Percentiles rank a stretch among this genome's conserved stretches.
These are phyloP conservation scores for Notolabrus celidotus DNA, from an alignment of 2,797 vertebrate species.

Conservation along the genomic window DNA sequence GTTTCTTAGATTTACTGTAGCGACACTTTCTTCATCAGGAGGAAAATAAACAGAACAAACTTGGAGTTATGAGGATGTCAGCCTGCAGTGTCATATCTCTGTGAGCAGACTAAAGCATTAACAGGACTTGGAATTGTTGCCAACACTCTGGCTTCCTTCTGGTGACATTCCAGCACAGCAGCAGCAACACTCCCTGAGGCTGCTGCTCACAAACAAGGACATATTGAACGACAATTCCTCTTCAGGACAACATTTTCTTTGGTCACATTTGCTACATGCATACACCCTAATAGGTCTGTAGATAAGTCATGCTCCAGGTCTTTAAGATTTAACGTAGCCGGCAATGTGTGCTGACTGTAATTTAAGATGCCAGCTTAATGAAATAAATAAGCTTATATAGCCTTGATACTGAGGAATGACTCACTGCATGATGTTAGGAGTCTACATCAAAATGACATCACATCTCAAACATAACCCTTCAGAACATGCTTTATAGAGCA, in stretches of 20 bases:
- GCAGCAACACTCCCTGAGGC: constrained; percentile 11
- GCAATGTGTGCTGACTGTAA: neutral
- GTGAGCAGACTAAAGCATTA: constrained; percentile 31
- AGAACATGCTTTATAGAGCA: no score
- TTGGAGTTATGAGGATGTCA: constrained; percentile 17
- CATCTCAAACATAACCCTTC: no score
- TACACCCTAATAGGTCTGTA: neutral
- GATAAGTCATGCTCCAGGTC: neutral
- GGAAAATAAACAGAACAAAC: neutral
- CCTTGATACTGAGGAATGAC: constrained; percentile 3
- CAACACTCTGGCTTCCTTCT: constrained; percentile 18
- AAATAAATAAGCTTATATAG: neutral
- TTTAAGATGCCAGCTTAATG: neutral
- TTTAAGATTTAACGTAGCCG: neutral
- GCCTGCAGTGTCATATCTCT: constrained; percentile 30
- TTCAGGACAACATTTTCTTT: neutral
- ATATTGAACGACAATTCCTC: neutral
- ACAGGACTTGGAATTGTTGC: constrained; percentile 25
- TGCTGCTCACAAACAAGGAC: neutral
- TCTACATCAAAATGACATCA: no score
- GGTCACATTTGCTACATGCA: neutral
- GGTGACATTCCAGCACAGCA: constrained; percentile 13
- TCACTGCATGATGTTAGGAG: neutral
- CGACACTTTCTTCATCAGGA: neutral
- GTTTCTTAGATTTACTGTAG: neutral